phyloP scores from a whole-genome alignment of 2,113 vertebrate species.

The Micronisus gabar region DNA sequence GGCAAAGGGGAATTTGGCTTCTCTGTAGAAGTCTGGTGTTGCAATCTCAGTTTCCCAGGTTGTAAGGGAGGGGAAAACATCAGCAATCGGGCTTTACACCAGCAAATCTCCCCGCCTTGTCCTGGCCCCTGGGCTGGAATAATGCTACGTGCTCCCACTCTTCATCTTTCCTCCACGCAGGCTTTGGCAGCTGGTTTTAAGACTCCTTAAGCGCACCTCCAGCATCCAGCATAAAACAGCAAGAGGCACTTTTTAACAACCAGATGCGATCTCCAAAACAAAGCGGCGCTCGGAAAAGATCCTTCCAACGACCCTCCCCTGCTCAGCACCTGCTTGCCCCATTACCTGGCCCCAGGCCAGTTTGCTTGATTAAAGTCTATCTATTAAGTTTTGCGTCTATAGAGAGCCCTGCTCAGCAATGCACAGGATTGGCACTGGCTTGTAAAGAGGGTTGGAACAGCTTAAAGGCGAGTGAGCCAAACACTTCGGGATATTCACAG shows the following conservation, averaged over 20 bases:
- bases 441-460: slow-evolving; percentile 40
- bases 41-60: slow-evolving; percentile 49
- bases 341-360: slow-evolving; percentile 10
- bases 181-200: slow-evolving; percentile 35
- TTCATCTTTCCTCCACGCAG: slow-evolving; percentile 15
- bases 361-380: slow-evolving; percentile 46
- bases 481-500: slow-evolving; percentile 45
- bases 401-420: not conserved
- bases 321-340: slow-evolving; percentile 43
- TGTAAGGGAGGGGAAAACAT: not conserved
- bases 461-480: slow-evolving; percentile 41
- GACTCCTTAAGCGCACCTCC: slow-evolving; percentile 12
- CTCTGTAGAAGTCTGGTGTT: slow-evolving; percentile 35
- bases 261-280: slow-evolving; percentile 42
- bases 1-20: slow-evolving; percentile 49
- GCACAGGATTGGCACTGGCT: not conserved
- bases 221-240: not conserved
- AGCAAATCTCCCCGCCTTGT: slow-evolving; percentile 8
- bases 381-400: slow-evolving; percentile 21
- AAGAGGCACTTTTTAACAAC: slow-evolving; percentile 18
- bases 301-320: not conserved
- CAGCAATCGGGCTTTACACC: slow-evolving; percentile 5
- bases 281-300: not conserved
- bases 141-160: slow-evolving; percentile 27
- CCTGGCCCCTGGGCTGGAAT: slow-evolving; percentile 37